These are phyloP conservation scores for Petroica traversi DNA, from an alignment of 2,113 vertebrate species.

Conservation along the genomic window DNA sequence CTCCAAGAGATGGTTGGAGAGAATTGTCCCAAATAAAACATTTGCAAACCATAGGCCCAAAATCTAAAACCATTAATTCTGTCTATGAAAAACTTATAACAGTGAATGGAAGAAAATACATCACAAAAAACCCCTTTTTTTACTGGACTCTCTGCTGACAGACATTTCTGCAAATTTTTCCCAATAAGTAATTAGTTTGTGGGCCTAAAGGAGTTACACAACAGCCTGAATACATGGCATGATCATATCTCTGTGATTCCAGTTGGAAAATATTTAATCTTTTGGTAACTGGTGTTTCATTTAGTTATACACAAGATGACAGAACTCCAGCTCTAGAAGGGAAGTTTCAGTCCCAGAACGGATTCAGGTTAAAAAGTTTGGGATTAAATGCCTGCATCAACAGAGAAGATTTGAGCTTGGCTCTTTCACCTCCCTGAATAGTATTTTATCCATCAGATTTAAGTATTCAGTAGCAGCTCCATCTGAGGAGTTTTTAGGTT, in stretches of 20 bases:
- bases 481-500: background rate
- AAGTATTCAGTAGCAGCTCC: background rate
- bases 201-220: background rate
- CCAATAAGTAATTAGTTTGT: background rate
- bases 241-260: background rate
- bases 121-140: background rate
- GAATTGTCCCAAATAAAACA: background rate
- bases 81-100: background rate
- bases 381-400: background rate
- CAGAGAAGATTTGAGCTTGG: background rate
- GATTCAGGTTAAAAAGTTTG: background rate
- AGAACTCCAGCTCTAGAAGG: background rate
- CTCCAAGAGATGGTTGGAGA: background rate
- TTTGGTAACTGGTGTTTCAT: background rate
- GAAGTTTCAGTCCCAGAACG: background rate
- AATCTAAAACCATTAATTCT: background rate
- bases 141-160: background rate
- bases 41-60: background rate
- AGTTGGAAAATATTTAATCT: background rate
- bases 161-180: background rate
- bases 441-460: background rate
- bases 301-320: background rate
- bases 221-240: accelerated
- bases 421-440: background rate
- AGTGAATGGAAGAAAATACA: background rate